Conservation (phyloP, 2,888 invertebrate genomes). For the Hyppa rectilinea region DNA sequence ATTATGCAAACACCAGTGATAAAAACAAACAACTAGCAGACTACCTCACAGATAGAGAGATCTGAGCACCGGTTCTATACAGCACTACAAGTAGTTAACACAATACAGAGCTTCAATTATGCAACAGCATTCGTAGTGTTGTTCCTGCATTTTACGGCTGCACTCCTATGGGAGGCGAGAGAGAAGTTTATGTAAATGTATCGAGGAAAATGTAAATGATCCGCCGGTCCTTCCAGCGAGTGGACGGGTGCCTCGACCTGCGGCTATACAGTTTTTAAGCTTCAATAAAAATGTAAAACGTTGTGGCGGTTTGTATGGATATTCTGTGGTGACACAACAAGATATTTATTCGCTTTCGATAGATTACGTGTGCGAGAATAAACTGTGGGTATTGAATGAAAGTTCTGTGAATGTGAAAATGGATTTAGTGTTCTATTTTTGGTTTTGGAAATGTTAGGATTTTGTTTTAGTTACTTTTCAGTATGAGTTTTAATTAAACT, state of each 20-base stretch:
- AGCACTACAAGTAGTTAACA: conserved; percentile 73
- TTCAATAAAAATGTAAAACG: conserved; percentile 56
- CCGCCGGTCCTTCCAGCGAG: conserved; percentile 57
- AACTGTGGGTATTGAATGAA: conserved; percentile 37
- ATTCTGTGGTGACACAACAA: conserved; percentile 38
- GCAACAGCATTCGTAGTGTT: conserved; percentile 71
- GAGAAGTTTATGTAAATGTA: conserved; percentile 82
- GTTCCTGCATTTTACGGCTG: conserved; percentile 80
- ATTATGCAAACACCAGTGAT: conserved; percentile 50
- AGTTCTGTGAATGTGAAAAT: conserved; percentile 17
- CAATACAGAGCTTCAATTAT: conserved; percentile 79
- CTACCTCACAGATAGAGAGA: conserved; percentile 38
- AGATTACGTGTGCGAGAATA: conserved; percentile 47
- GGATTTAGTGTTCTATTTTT: conserved; percentile 26
- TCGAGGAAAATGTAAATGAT: conserved; percentile 80
- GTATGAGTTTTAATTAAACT: not conserved
- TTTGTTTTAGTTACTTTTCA: not conserved
- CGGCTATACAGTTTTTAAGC: conserved; percentile 55
- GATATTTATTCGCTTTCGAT: conserved; percentile 52
- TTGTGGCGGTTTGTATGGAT: conserved; percentile 34
- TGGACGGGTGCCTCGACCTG: conserved; percentile 48
- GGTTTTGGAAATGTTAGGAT: conserved; percentile 9
- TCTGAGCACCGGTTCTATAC: conserved; percentile 44
- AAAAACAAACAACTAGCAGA: conserved; percentile 44
- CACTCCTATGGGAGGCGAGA: conserved; percentile 70